Evolutionary conservation across 2,888 invertebrate genomes (phyloP), one percentile per base, ranked within the genome.

Genomic region (Fragum sueziense): DNA sequence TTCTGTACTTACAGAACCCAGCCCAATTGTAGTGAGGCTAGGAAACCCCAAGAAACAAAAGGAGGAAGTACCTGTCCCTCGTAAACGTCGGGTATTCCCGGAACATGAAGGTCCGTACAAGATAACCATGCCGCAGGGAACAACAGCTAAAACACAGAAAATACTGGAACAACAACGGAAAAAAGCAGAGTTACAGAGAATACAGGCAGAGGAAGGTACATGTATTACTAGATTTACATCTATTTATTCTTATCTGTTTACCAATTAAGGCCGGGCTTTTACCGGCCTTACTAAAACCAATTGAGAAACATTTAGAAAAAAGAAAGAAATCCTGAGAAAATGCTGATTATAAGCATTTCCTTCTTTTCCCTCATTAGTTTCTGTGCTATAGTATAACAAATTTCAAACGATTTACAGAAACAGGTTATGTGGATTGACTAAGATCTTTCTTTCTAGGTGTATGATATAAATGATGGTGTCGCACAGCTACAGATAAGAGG

Each of bases 71-170:
- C 92, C 92, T 33, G 89, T 91, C 4, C 93, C 93, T 52, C 93
- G 92, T 78, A 89, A 89, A 52, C 87, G 93, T n/a, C 80, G 92
- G 67, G 93, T 93, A 33, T 88, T 93, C 41, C 94, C 95, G 0
- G 95, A 95, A 85, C 94, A 95, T 86, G 95, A 95, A 87, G 95
- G 95, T 11, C 90, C 92, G 31, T 95, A 94, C 84, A 94, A 94
- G 65, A 92, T 94, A 1, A 93, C 93, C 73, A 93, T 94, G 93
- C 94, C 94, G 1, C 91, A 93, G 74, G 94, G 93, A 22, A 92
- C 93, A 9, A 94, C 93, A 0, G 88, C 91, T 1, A 93, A 93
- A 82, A 94, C 93, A 82, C 93, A 92, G 77, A 93, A 94, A 84
- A 93, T 94, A 74, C 74, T 94, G 22, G 92, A 93, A 47, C 93